phyloP scores from a whole-genome alignment of 2,113 vertebrate genomes.

The Gallinago media region DNA sequence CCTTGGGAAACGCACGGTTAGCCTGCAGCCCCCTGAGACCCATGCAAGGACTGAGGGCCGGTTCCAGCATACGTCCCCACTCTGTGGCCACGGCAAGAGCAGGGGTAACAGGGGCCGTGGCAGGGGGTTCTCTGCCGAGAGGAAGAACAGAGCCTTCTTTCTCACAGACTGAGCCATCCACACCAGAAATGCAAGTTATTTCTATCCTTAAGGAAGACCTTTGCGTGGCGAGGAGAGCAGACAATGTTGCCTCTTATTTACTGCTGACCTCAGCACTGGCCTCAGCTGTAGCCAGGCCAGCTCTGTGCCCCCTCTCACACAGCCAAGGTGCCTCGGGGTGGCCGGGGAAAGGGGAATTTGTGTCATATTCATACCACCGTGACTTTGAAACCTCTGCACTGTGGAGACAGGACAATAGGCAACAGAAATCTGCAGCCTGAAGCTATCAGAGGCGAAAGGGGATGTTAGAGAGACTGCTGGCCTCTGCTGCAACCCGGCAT shows the following conservation, averaged over 20 bases:
- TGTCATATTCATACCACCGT: slow-evolving; percentile 74
- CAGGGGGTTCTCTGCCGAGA: not conserved
- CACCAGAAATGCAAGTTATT: slow-evolving; percentile 83
- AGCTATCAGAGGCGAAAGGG: slow-evolving; percentile 51
- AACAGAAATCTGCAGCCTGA: slow-evolving; percentile 73
- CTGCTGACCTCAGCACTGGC: slow-evolving; percentile 79
- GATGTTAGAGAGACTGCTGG: slow-evolving; percentile 28
- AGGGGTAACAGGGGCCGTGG: not conserved
- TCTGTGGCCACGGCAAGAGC: not conserved
- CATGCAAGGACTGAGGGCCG: not conserved
- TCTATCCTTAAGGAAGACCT: slow-evolving; percentile 79
- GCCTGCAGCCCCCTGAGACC: accelerated
- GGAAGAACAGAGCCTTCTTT: slow-evolving; percentile 77
- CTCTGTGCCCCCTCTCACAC: slow-evolving; percentile 58
- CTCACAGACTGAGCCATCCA: slow-evolving; percentile 61
- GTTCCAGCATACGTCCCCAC: not conserved
- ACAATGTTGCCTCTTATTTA: slow-evolving; percentile 83
- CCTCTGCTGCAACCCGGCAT: not conserved
- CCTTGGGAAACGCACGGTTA: not conserved
- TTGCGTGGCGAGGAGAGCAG: slow-evolving; percentile 60
- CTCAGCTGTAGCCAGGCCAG: slow-evolving; percentile 64
- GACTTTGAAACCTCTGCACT: slow-evolving; percentile 73
- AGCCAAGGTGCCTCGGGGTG: slow-evolving; percentile 78
- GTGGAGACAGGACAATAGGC: slow-evolving; percentile 76
- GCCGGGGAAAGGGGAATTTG: slow-evolving; percentile 66